Evolutionary conservation across 1,140 invertebrate genomes (phyloP).

Genomic region (Notospermus geniculatus): DNA sequence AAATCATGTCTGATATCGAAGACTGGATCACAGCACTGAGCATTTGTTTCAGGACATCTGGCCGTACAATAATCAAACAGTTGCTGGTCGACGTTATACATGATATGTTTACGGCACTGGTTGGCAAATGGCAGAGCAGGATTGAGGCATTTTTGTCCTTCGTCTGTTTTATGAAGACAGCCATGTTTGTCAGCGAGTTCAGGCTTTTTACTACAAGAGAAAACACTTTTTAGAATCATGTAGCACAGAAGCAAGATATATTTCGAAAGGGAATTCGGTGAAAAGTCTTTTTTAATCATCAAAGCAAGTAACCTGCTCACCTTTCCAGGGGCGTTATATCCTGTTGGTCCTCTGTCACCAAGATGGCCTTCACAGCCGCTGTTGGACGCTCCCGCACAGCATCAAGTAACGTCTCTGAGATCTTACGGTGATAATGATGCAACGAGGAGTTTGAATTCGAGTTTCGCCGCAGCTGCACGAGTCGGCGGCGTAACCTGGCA

Average conservation of each 20-base stretch:
- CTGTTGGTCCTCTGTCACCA: constrained; percentile 20
- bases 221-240: not conserved
- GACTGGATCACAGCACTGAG: constrained; percentile 82
- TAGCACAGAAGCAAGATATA: too few species aligned
- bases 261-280: too few species aligned
- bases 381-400: constrained; percentile 28
- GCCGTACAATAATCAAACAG: constrained; percentile 87
- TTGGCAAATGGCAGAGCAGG: constrained; percentile 76
- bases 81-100: constrained; percentile 81
- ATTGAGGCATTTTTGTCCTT: constrained; percentile 59
- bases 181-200: constrained; percentile 35
- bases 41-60: constrained; percentile 76
- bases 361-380: constrained; percentile 32
- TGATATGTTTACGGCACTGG: constrained; percentile 82
- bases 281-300: too few species aligned
- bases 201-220: constrained; percentile 40
- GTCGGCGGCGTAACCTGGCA: constrained; percentile 41
- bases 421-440: constrained; percentile 19
- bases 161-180: constrained; percentile 52
- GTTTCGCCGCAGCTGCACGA: constrained; percentile 35
- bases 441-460: constrained; percentile 27
- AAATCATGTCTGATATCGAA: constrained; percentile 80
- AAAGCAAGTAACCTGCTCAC: too few species aligned
- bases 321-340: not conserved
- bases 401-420: constrained; percentile 32